Evolutionary conservation across 2,113 vertebrate genomes (phyloP).

Genomic region (Dermatemys mawii): DNA sequence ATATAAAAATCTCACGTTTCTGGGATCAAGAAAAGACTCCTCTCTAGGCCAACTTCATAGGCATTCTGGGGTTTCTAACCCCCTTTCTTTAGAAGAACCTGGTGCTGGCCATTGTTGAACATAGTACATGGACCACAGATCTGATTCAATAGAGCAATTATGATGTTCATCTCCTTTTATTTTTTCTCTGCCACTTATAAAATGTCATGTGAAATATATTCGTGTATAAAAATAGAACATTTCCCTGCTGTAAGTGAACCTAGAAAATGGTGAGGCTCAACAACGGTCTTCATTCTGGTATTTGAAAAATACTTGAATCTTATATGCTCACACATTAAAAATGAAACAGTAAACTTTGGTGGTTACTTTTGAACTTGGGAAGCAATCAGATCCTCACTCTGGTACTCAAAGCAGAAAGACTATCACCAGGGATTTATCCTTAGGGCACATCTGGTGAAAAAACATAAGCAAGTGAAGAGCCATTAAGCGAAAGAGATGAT

Average conservation of each 20-base stretch:
- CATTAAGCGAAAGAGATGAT: neutral
- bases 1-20: neutral
- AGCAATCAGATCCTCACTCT: neutral
- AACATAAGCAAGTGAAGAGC: neutral
- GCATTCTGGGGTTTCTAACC: neutral
- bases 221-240: neutral
- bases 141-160: neutral
- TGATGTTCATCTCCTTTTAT: neutral
- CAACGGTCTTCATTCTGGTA: neutral
- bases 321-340: neutral
- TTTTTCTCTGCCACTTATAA: neutral
- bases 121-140: neutral
- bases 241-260: fast-evolving
- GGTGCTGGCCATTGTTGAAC: neutral
- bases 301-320: neutral
- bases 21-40: neutral
- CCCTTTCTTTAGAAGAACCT: neutral
- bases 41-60: neutral
- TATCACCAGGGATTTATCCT: too few relatives aligned
- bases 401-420: neutral
- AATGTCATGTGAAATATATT: fast-evolving
- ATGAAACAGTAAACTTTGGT: neutral
- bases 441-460: neutral
- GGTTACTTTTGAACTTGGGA: neutral
- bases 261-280: neutral